Conservation (phyloP, 2,113 vertebrate genomes). For the Pseudopipra pipra region DNA sequence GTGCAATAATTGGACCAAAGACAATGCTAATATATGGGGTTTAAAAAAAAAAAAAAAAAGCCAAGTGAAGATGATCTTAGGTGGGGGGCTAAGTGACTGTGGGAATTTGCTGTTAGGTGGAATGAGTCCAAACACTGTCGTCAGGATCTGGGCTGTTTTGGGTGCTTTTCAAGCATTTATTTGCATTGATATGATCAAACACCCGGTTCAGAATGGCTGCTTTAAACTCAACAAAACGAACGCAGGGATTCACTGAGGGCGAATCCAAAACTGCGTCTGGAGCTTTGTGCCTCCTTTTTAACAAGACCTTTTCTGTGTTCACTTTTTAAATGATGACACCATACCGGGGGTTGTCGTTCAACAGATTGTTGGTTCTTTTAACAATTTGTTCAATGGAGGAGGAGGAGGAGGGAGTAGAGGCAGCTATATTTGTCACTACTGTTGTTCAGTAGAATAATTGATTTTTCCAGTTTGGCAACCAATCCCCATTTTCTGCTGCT, state of each 20-base stretch:
- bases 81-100: neutral
- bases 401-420: constrained; percentile 56
- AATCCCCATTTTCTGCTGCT: constrained; percentile 33
- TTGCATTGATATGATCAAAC: constrained; percentile 58
- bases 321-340: constrained; percentile 37
- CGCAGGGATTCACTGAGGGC: neutral
- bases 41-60: neutral
- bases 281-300: constrained; percentile 39
- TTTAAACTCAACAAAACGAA: constrained; percentile 45
- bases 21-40: neutral
- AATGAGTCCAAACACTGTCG: neutral
- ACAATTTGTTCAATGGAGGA: constrained; percentile 66
- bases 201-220: neutral
- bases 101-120: constrained; percentile 41
- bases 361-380: constrained; percentile 67
- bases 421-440: constrained; percentile 64
- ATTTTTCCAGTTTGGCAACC: constrained; percentile 65
- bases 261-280: constrained; percentile 25
- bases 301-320: constrained; percentile 51
- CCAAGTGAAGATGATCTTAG: neutral
- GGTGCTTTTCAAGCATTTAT: constrained; percentile 58
- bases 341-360: constrained; percentile 42
- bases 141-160: constrained; percentile 40
- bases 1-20: constrained; percentile 45
- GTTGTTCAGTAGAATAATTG: constrained; percentile 62